Evolutionary conservation across 2,888 invertebrate genomes (phyloP).

Genomic region (Xestia xanthographa): DNA sequence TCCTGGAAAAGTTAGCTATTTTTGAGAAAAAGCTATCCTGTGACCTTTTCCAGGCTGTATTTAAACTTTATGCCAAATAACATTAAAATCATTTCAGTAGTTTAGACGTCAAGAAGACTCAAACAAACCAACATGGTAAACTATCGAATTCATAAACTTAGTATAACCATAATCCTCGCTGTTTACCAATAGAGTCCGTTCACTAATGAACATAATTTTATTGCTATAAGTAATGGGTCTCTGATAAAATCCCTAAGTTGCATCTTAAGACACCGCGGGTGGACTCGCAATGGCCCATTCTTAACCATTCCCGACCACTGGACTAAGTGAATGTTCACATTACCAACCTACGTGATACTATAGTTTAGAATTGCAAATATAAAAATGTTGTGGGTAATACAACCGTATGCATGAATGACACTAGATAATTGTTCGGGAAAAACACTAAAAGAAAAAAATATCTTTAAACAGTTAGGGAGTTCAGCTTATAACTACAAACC

Average conservation of each 20-base stretch:
- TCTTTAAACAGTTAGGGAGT: too few relatives aligned
- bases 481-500: too few relatives aligned
- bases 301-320: background rate
- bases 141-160: background rate
- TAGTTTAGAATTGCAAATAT: conserved; percentile 25
- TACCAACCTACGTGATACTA: conserved; percentile 6
- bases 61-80: background rate
- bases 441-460: too few relatives aligned
- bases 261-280: background rate
- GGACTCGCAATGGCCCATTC: background rate
- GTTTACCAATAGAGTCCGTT: background rate
- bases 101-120: background rate
- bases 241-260: conserved; percentile 2
- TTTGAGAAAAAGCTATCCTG: background rate
- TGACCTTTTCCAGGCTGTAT: background rate
- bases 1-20: background rate
- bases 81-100: background rate
- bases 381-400: conserved; percentile 3
- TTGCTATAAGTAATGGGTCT: background rate
- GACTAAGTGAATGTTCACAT: conserved; percentile 2
- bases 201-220: conserved; percentile 17
- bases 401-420: background rate
- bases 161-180: background rate
- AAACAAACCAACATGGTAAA: background rate
- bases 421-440: background rate